These are phyloP conservation scores for Cynopterus sphinx DNA, from an alignment of 2,797 vertebrate species.

Conservation along the genomic window DNA sequence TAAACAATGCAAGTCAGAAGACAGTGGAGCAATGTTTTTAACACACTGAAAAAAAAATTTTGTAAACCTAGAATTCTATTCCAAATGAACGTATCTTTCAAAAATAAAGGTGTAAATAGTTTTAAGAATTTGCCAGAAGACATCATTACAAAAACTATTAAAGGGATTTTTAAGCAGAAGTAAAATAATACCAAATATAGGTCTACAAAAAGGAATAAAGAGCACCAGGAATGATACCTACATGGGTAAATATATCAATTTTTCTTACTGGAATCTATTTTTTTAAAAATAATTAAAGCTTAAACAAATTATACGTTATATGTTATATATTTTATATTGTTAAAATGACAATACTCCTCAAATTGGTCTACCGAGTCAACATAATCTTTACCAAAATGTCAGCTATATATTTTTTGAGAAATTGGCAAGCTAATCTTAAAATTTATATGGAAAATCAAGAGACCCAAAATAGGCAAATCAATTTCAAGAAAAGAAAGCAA, in stretches of 20 bases:
- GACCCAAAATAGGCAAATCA: not conserved
- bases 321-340: not conserved
- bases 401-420: not conserved
- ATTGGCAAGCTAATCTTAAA: not conserved
- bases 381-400: not conserved
- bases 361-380: not conserved
- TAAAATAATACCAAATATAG: not conserved
- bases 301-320: not conserved
- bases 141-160: not conserved
- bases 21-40: not conserved
- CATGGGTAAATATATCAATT: not conserved
- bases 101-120: not conserved
- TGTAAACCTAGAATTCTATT: not conserved
- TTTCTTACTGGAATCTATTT: not conserved
- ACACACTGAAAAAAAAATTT: not conserved
- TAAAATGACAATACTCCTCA: not conserved
- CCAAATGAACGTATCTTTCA: not conserved
- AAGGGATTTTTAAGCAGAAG: not conserved
- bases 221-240: not conserved
- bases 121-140: not conserved
- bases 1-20: not conserved
- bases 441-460: not conserved
- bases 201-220: constrained; percentile 6
- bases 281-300: not conserved
- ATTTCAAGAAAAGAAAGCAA: not conserved